Conservation (phyloP, 2,888 invertebrate genomes). For the Odontocerum albicorne region DNA sequence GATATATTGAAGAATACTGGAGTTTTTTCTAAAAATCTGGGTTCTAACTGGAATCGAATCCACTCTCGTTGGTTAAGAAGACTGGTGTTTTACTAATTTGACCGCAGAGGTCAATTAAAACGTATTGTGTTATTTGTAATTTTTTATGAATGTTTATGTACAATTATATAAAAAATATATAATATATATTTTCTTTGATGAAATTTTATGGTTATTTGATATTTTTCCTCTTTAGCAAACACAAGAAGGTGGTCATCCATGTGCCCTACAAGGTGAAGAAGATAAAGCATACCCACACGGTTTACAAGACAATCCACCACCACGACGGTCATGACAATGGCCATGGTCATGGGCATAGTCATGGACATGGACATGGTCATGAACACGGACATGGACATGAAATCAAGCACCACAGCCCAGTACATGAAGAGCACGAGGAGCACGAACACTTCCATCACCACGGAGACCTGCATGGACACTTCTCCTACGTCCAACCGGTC, state of each 20-base stretch:
- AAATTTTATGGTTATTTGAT: too few relatives aligned
- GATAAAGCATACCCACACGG: constrained; percentile 70
- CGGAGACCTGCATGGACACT: constrained; percentile 42
- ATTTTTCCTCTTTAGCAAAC: constrained; percentile 48
- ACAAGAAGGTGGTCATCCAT: constrained; percentile 68
- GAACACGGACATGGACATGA: constrained; percentile 34
- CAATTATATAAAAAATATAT: too few relatives aligned
- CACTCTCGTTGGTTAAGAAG: too few relatives aligned
- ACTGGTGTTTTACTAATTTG: too few relatives aligned
- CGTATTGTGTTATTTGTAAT: too few relatives aligned
- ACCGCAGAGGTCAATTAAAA: too few relatives aligned
- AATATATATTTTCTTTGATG: too few relatives aligned
- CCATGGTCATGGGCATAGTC: constrained; percentile 37
- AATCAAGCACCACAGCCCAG: constrained; percentile 44
- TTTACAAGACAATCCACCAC: constrained; percentile 69
- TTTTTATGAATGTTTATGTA: too few relatives aligned
- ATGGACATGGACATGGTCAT: constrained; percentile 37
- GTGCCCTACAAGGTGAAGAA: constrained; percentile 69
- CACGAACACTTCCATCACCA: constrained; percentile 57
- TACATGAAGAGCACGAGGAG: constrained; percentile 45
- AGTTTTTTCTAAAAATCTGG: too few relatives aligned
- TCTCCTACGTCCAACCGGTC: constrained; percentile 41
- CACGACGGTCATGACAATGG: constrained; percentile 45
- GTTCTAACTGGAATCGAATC: too few relatives aligned
- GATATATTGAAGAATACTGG: too few relatives aligned